Conservation (phyloP, 2,113 vertebrate species). For the Pedionomus torquatus region DNA sequence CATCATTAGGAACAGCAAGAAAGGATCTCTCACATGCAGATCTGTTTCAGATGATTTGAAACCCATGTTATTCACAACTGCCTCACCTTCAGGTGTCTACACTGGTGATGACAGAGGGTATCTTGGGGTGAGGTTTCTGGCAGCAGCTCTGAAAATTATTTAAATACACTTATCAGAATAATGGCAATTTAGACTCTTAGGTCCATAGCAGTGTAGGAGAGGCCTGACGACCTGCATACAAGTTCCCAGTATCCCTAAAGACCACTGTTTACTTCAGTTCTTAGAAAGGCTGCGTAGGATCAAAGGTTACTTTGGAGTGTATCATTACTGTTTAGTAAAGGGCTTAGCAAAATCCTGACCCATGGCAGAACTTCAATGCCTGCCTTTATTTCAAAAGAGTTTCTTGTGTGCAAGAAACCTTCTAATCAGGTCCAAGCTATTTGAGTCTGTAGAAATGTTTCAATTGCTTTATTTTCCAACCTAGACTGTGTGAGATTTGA, state of each 20-base stretch:
- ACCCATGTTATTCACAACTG: fast-evolving
- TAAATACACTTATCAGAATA: neutral
- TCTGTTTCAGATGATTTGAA: neutral
- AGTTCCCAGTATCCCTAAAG: neutral
- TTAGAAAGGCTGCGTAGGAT: neutral
- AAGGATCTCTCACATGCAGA: neutral
- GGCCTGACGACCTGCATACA: fast-evolving
- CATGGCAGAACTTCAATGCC: neutral
- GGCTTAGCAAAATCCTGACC: neutral
- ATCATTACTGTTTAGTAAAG: neutral
- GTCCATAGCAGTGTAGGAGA: neutral
- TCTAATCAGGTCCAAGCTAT: neutral
- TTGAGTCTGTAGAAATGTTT: neutral
- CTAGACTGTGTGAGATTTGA: neutral
- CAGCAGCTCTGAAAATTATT: neutral
- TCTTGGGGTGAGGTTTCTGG: neutral
- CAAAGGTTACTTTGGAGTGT: neutral
- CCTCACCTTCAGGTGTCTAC: neutral
- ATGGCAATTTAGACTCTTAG: neutral
- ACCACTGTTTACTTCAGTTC: neutral
- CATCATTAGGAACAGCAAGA: neutral
- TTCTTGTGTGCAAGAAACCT: neutral
- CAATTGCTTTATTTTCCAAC: neutral
- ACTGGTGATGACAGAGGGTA: neutral
- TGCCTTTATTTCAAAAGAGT: neutral